Evolutionary conservation across 2,888 invertebrate species (phyloP).

Genomic region (Dione vanillae): DNA sequence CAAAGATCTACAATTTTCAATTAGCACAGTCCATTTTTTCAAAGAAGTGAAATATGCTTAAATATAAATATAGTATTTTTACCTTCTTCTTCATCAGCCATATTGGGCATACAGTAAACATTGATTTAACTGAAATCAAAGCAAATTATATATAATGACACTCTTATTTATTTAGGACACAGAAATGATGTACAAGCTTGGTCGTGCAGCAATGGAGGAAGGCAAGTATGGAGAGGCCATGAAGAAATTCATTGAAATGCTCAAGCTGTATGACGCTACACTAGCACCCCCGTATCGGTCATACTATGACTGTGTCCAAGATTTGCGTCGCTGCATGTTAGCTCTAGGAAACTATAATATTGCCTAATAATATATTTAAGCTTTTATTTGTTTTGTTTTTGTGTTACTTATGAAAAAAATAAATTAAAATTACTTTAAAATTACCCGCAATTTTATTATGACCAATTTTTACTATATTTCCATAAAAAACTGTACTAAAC

Average conservation of each 20-base stretch:
- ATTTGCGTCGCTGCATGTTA: constrained; percentile 87
- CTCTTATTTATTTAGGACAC: constrained; percentile 83
- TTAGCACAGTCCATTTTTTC: too few relatives aligned
- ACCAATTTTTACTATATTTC: not conserved
- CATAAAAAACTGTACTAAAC: too few relatives aligned
- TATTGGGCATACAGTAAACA: constrained; percentile 43
- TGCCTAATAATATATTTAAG: constrained; percentile 49
- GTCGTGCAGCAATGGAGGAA: constrained; percentile 84
- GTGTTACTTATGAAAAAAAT: not conserved
- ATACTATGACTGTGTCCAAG: constrained; percentile 90
- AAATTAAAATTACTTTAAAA: not conserved
- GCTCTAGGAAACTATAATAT: constrained; percentile 86
- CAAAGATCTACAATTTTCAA: too few relatives aligned
- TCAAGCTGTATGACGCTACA: constrained; percentile 87
- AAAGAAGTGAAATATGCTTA: not conserved
- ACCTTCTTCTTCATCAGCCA: constrained; percentile 76
- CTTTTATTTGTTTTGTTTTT: constrained; percentile 1
- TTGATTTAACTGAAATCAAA: constrained; percentile 5
- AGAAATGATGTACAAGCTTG: constrained; percentile 87
- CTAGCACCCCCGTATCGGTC: constrained; percentile 89
- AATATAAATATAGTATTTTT: constrained; percentile 36
- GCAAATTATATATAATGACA: constrained; percentile 8
- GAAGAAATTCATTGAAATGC: constrained; percentile 86
- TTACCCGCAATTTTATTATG: not conserved
- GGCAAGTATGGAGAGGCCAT: constrained; percentile 87